A percentile compares a stretch with the other conserved stretches of the same genome.
These are phyloP conservation scores for Sericinus montela DNA, from an alignment of 2,888 invertebrate species.

Conservation along the genomic window DNA sequence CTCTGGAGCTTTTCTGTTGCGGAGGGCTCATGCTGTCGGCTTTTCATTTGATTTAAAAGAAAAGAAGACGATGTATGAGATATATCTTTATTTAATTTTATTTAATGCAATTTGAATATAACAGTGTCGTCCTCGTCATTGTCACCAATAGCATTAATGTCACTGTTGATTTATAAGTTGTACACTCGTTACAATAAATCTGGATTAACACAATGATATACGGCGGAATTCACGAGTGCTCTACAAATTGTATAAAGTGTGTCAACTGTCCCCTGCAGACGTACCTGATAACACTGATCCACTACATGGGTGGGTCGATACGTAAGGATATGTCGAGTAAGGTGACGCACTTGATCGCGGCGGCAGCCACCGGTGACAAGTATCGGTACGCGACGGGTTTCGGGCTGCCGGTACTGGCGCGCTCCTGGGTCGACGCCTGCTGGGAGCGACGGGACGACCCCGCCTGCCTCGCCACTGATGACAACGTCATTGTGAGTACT, in stretches of 20 bases:
- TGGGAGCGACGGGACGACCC: conserved; percentile 90
- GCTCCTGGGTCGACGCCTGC: conserved; percentile 91
- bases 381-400: conserved; percentile 96
- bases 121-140: not conserved
- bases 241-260: not conserved
- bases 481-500: conserved; percentile 82
- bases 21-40: too few relatives aligned
- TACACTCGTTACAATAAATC: conserved; percentile 4
- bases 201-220: conserved; percentile 9
- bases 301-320: conserved; percentile 98
- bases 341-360: conserved; percentile 96
- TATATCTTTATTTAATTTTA: too few relatives aligned
- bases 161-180: conserved; percentile 1
- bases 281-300: conserved; percentile 91
- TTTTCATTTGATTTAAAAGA: too few relatives aligned
- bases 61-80: too few relatives aligned
- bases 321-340: conserved; percentile 92
- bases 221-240: not conserved
- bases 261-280: conserved; percentile 78
- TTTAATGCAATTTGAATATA: too few relatives aligned
- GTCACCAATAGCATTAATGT: conserved; percentile 8
- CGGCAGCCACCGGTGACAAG: conserved; percentile 93
- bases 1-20: too few relatives aligned
- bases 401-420: conserved; percentile 91
- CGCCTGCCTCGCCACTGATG: conserved; percentile 84